These are phyloP conservation scores for Synanceia verrucosa DNA, from an alignment of 2,797 vertebrate species.

Conservation along the genomic window DNA sequence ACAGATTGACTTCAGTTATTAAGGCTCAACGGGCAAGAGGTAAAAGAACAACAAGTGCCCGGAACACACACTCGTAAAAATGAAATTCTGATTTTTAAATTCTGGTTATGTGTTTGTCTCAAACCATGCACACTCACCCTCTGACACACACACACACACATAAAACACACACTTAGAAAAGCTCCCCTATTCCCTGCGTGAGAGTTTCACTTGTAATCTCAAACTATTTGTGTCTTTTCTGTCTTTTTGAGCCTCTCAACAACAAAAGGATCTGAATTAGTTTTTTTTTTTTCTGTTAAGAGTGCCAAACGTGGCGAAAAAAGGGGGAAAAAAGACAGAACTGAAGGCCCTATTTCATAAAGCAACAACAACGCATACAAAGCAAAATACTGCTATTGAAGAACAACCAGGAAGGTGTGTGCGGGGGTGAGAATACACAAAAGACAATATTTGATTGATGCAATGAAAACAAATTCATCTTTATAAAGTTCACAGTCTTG, in stretches of 20 bases:
- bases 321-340: conserved; percentile 14
- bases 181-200: conserved; percentile 67
- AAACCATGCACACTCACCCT: conserved; percentile 56
- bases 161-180: conserved; percentile 54
- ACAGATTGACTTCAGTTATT: conserved; percentile 75
- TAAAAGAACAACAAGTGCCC: conserved; percentile 77
- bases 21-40: conserved; percentile 83
- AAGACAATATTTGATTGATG: conserved; percentile 60
- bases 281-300: conserved; percentile 20
- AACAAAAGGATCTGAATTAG: conserved; percentile 28
- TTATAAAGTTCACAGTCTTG: conserved; percentile 83
- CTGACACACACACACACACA: conserved; percentile 27
- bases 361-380: conserved; percentile 45
- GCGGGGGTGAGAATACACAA: conserved; percentile 20
- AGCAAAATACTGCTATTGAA: conserved; percentile 81
- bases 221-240: conserved; percentile 48
- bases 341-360: conserved; percentile 50
- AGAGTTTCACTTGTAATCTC: conserved; percentile 66
- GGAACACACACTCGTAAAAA: conserved; percentile 75
- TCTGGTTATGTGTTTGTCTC: conserved; percentile 73
- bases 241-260: conserved; percentile 72
- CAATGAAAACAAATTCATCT: conserved; percentile 56
- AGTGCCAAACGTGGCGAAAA: conserved; percentile 15
- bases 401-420: conserved; percentile 45
- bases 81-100: no score